phyloP scores from a whole-genome alignment of 2,113 vertebrate species.

The Chauna torquata region DNA sequence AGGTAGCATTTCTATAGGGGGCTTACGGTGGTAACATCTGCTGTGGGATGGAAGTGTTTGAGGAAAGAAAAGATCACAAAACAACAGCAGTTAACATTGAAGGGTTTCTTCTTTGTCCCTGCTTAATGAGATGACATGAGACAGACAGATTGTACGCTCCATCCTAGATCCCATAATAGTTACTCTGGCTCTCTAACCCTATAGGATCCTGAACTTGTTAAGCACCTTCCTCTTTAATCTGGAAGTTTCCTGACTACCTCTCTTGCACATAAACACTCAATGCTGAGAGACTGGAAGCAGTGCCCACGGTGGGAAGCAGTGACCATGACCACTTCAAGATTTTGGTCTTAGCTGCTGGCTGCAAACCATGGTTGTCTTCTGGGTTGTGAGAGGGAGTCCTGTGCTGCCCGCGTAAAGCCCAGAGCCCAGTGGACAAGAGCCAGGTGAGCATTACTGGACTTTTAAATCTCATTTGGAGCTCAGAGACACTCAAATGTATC shows the following conservation, averaged over 20 bases:
- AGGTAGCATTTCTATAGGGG: neutral
- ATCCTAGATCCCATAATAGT: neutral
- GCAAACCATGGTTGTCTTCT: neutral
- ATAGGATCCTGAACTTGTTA: neutral
- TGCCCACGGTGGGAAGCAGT: neutral
- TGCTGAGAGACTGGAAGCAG: neutral
- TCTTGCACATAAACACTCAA: neutral
- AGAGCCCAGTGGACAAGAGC: neutral
- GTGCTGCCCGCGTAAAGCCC: neutral
- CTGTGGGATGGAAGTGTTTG: neutral
- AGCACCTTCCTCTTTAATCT: neutral
- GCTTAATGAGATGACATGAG: neutral
- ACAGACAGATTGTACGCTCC: neutral
- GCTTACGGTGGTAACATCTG: neutral
- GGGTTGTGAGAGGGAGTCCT: neutral
- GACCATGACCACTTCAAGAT: neutral
- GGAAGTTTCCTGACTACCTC: neutral
- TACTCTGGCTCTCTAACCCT: neutral
- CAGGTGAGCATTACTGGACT: neutral
- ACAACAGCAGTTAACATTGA: neutral
- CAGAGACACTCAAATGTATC: neutral
- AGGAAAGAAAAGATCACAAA: neutral
- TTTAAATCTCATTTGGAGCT: neutral
- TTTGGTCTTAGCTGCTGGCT: neutral
- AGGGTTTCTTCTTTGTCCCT: neutral